Evolutionary conservation across 2,113 vertebrate species (phyloP), one percentile per base, ranked within the genome.

Genomic region (Pao palembangensis): DNA sequence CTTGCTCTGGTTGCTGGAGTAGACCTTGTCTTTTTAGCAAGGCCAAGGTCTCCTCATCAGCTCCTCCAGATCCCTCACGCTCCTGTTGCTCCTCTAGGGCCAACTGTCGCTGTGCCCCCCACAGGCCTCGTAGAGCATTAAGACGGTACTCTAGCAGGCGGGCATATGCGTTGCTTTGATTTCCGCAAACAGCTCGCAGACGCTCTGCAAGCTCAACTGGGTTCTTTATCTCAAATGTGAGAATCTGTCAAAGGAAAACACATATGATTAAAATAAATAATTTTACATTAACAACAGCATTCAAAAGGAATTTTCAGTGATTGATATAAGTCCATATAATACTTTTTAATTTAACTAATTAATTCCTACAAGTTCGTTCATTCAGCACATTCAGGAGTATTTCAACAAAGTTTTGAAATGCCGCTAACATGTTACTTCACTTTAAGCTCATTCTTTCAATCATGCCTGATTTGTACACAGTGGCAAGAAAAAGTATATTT

Each of bases 101-200:
- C 17, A 99, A 86, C 88, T 99, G 97, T 64, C 96, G 93, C 85
- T 99, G 97, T 10, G 96, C 97, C 2, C 94, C 96, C 97, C 97
- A 99, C 56, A 99, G 93, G 43, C 97, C 97, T 0, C 97, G 93
- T 76, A 99, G 79, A 1, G 97, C 97, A 3, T 99, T 99, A 28
- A 99, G 92, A 3, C 97, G 93, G 79, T 99, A 99, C 68, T 99
- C 96, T 70, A 99, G 88, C 38, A 99, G 91, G 4, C 95, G 93
- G 1, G 97, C 96, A 0, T 99, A 99, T 1, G 97, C 97, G 0
- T 99, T 99, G 88, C 97, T 99, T 90, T 99, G 97, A 81, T 98
- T 99, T 1, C 97, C 97, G 16, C 97, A 99, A 31, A 99, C 93
- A 0, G 95, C 91, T 8, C 97, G 95, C 18, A 99, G 76, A 18